Evolutionary conservation across 2,888 invertebrate species (phyloP).

Genomic region (Ariolimax columbianus): DNA sequence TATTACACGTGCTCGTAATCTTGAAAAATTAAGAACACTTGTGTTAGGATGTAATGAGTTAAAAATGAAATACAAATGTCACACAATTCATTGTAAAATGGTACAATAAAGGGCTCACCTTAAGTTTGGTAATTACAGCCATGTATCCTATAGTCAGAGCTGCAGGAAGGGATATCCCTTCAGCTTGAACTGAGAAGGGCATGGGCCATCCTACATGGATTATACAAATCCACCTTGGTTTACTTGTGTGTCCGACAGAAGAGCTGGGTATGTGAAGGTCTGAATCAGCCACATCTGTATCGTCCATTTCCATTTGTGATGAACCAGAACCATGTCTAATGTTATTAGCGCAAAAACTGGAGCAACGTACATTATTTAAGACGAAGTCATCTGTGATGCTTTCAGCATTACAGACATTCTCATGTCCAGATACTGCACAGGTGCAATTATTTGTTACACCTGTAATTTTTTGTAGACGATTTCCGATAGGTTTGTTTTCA

Average conservation of each 20-base stretch:
- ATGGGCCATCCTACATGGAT: slow-evolving; percentile 48
- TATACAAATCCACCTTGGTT: slow-evolving; percentile 34
- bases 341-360: background rate
- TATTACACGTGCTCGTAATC: too few relatives aligned
- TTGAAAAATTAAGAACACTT: too few relatives aligned
- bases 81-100: too few relatives aligned
- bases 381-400: background rate
- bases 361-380: background rate
- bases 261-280: too few relatives aligned
- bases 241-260: background rate
- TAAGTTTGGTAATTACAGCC: slow-evolving; percentile 17
- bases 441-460: background rate
- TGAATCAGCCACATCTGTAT: background rate
- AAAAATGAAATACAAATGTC: too few relatives aligned
- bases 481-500: background rate
- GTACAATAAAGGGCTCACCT: slow-evolving; percentile 36
- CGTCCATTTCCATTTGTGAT: background rate
- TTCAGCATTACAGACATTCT: background rate
- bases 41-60: too few relatives aligned
- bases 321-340: background rate
- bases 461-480: background rate
- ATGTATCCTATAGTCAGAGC: slow-evolving; percentile 41
- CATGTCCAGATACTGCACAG: background rate
- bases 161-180: slow-evolving; percentile 41
- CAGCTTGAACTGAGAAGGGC: slow-evolving; percentile 35